A percentile compares a stretch with the other conserved stretches of the same genome.
These are phyloP conservation scores for Sussaba pulchella DNA, from an alignment of 2,888 invertebrate species.

Conservation along the genomic window DNA sequence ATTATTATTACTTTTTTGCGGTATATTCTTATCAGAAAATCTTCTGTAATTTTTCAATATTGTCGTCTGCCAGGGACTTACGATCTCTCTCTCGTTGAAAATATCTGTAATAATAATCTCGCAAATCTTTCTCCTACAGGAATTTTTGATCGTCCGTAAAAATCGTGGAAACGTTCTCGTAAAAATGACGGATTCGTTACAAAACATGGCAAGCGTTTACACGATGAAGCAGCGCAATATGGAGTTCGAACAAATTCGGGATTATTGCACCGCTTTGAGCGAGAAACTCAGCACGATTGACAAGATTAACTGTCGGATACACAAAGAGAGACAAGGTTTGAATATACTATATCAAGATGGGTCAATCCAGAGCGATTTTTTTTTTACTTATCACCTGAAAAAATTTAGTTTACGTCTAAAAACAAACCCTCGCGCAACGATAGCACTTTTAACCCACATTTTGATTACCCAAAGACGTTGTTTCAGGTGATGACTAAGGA, in stretches of 20 bases:
- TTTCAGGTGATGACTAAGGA: too few species aligned
- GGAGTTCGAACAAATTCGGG: constrained; percentile 88
- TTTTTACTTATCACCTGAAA: too few species aligned
- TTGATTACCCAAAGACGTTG: too few species aligned
- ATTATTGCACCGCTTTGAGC: constrained; percentile 87
- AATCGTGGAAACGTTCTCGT: constrained; percentile 86
- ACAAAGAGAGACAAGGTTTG: constrained; percentile 87
- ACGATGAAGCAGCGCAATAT: constrained; percentile 86
- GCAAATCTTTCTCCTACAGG: too few species aligned
- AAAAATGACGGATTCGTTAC: constrained; percentile 86
- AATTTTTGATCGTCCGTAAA: constrained; percentile 87
- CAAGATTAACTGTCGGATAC: constrained; percentile 87
- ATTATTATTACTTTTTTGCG: too few species aligned
- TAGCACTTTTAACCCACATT: too few species aligned
- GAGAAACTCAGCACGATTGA: constrained; percentile 88
- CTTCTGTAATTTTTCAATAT: background rate
- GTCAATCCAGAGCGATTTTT: too few species aligned
- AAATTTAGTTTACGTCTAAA: too few species aligned
- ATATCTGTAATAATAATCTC: too few species aligned
- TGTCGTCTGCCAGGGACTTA: too few species aligned
- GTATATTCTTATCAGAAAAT: background rate
- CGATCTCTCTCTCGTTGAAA: too few species aligned
- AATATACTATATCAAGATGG: constrained; percentile 16
- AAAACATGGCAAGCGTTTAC: constrained; percentile 86
- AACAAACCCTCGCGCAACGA: too few species aligned